A percentile compares a stretch with the other conserved stretches of the same genome.
phyloP scores from a whole-genome alignment of 2,797 vertebrate species.

The Odontamblyopus rebecca region DNA sequence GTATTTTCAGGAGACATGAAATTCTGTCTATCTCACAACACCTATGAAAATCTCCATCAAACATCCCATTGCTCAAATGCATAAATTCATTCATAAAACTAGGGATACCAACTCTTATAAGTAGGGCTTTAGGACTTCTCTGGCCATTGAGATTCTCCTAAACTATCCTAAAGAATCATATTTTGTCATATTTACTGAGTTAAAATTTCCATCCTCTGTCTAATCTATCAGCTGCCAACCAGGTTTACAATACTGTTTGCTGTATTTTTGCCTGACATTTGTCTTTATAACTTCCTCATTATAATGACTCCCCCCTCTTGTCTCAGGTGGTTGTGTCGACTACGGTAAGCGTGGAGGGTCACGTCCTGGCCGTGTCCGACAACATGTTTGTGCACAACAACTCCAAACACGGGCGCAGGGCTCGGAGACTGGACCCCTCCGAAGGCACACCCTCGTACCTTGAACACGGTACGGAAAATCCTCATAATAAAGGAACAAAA shows the following conservation, averaged over 20 bases:
- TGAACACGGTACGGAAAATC: conserved; percentile 85
- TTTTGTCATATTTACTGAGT: not conserved
- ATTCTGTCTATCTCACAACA: not conserved
- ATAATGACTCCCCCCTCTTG: not conserved
- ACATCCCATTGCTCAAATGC: not conserved
- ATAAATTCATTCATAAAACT: not conserved
- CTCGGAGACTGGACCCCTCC: conserved; percentile 92
- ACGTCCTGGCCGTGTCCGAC: conserved; percentile 94
- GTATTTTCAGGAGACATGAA: not conserved
- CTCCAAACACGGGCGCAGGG: conserved; percentile 94
- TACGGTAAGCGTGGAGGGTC: conserved; percentile 94
- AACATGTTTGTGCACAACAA: conserved; percentile 99
- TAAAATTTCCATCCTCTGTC: not conserved
- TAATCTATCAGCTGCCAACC: not conserved
- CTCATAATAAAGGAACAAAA: conserved; percentile 21
- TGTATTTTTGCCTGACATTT: not conserved
- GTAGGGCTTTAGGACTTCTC: not conserved
- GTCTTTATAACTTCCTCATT: not conserved
- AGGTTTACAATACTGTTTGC: not conserved
- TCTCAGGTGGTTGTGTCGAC: conserved; percentile 93
- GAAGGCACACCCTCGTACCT: conserved; percentile 96
- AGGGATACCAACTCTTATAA: not conserved
- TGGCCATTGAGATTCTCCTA: not conserved
- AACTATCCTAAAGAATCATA: not conserved
- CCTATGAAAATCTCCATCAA: not conserved